Conservation (phyloP, 2,113 vertebrate species). For the Apodemus speciosus region DNA sequence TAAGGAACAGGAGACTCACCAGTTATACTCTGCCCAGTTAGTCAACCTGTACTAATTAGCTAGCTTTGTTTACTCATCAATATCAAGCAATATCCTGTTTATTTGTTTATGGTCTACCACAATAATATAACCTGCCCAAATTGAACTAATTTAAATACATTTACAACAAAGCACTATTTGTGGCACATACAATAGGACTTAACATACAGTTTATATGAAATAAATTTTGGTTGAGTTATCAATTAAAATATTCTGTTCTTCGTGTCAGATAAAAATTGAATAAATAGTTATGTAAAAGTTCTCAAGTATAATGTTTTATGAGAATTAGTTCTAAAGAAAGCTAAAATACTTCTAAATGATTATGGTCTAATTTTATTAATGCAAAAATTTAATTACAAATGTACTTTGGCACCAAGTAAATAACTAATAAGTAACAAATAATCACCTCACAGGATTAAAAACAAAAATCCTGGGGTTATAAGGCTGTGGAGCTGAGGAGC, state of each 20-base stretch:
- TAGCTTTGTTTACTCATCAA: neutral
- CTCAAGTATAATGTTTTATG: neutral
- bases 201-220: neutral
- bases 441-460: neutral
- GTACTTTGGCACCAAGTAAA: neutral
- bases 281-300: neutral
- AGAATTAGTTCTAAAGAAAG: slow-evolving; percentile 1
- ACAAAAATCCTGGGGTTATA: neutral
- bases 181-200: neutral
- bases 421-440: neutral
- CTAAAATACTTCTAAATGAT: neutral
- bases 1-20: neutral
- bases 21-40: neutral
- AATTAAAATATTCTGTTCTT: neutral
- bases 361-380: neutral
- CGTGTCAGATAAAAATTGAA: neutral
- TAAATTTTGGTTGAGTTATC: neutral
- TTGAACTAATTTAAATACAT: slow-evolving; percentile 11
- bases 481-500: neutral
- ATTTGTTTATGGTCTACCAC: neutral
- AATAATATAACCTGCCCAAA: neutral
- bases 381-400: slow-evolving; percentile 23
- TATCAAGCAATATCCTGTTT: neutral
- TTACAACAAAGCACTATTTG: neutral
- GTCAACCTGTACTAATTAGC: neutral